A percentile compares a stretch with the other conserved stretches of the same genome.
Evolutionary conservation across 1,140 invertebrate species (phyloP).

Genomic region (Euwallacea similis): DNA sequence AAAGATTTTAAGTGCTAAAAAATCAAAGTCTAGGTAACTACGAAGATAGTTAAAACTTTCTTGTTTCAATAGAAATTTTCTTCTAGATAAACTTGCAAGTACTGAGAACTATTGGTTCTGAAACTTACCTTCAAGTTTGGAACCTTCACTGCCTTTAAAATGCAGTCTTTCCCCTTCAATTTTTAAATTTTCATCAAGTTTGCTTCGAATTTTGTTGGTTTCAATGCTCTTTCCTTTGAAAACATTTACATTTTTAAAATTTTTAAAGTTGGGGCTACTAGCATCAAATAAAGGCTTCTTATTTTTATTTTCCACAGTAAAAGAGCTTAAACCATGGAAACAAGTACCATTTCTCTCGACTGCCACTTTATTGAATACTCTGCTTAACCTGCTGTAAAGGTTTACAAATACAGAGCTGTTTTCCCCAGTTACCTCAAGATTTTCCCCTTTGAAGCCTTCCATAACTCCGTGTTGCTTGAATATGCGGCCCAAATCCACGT

Average conservation of each 20-base stretch:
- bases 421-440: slow-evolving; percentile 69
- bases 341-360: slow-evolving; percentile 65
- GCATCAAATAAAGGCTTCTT: slow-evolving; percentile 75
- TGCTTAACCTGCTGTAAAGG: slow-evolving; percentile 56
- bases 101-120: not conserved
- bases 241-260: slow-evolving; percentile 68
- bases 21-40: not conserved
- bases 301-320: slow-evolving; percentile 59
- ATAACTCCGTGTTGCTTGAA: slow-evolving; percentile 66
- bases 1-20: slow-evolving; percentile 7
- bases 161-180: slow-evolving; percentile 66
- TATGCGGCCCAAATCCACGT: slow-evolving; percentile 72
- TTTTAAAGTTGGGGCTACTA: slow-evolving; percentile 68
- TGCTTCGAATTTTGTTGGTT: slow-evolving; percentile 72
- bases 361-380: slow-evolving; percentile 57
- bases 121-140: slow-evolving; percentile 60
- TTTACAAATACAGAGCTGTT: slow-evolving; percentile 63
- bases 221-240: slow-evolving; percentile 69
- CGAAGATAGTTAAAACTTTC: no score
- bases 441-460: slow-evolving; percentile 73
- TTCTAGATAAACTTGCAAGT: not conserved
- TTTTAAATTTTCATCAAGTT: slow-evolving; percentile 66
- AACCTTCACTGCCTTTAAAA: slow-evolving; percentile 69
- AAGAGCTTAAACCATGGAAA: slow-evolving; percentile 67
- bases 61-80: not conserved